Conservation (phyloP, 2,888 invertebrate species). For the Conchocele bisecta region DNA sequence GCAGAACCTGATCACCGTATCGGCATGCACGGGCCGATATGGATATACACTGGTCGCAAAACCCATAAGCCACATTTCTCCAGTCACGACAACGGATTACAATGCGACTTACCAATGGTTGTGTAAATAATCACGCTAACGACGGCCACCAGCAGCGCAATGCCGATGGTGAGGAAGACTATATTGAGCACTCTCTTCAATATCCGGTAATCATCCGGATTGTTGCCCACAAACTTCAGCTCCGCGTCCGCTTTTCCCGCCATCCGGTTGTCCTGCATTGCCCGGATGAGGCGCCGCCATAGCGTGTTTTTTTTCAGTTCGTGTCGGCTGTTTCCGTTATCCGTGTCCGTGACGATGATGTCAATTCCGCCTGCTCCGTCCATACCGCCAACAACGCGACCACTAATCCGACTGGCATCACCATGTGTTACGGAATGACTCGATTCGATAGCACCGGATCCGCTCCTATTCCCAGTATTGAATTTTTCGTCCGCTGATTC, state of each 20-base stretch:
- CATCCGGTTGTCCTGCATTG: constrained; percentile 75
- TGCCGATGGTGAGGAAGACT: constrained; percentile 76
- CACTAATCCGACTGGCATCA: not conserved
- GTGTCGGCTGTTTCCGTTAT: constrained; percentile 51
- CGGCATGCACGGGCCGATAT: too few relatives aligned
- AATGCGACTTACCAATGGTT: constrained; percentile 74
- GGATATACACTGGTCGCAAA: too few relatives aligned
- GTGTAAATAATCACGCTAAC: constrained; percentile 78
- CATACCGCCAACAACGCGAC: constrained; percentile 51
- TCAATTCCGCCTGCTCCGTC: constrained; percentile 71
- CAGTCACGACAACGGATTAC: too few relatives aligned
- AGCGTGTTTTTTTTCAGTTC: constrained; percentile 51
- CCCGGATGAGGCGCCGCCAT: constrained; percentile 59
- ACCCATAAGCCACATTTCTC: too few relatives aligned
- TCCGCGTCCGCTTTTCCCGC: constrained; percentile 65
- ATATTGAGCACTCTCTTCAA: constrained; percentile 78
- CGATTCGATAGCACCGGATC: not conserved
- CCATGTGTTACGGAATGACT: not conserved
- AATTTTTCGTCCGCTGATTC: constrained; percentile 24
- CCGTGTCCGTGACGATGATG: constrained; percentile 68
- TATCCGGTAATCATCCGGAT: constrained; percentile 67
- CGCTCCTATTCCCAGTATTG: constrained; percentile 40
- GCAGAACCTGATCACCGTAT: too few relatives aligned
- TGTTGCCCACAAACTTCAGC: constrained; percentile 61
- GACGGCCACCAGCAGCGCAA: constrained; percentile 74